Conservation (phyloP, 2,113 vertebrate species). For the Elaphurus davidianus region DNA sequence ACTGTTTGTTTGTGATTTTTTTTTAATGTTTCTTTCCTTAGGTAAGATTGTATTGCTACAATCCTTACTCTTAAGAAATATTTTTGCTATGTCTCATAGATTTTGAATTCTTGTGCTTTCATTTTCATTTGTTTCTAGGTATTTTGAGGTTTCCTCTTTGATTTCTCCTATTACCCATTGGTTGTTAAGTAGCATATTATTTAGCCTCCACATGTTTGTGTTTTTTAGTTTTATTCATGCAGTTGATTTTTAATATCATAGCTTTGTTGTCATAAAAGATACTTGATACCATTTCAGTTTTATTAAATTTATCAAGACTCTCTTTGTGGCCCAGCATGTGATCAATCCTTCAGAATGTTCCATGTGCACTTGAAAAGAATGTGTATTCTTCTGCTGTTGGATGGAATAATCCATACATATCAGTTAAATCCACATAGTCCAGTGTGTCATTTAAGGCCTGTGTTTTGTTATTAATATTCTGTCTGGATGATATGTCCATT, state of each 20-base stretch:
- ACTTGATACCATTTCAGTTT: neutral
- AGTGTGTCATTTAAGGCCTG: neutral
- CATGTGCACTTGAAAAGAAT: neutral
- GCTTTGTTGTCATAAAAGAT: neutral
- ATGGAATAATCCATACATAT: neutral
- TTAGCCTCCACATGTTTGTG: neutral
- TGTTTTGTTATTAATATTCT: neutral
- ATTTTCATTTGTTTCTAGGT: neutral
- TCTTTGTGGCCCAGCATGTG: neutral
- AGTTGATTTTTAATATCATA: neutral
- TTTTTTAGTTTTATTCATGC: neutral
- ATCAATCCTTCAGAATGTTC: neutral
- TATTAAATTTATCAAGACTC: neutral
- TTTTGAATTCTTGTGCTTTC: neutral
- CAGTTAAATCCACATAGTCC: neutral
- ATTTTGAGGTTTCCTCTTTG: neutral
- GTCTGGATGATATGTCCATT: neutral
- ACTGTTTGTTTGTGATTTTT: neutral
- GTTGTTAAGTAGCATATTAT: neutral
- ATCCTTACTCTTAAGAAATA: neutral
- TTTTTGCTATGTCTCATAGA: neutral
- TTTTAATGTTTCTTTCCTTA: neutral
- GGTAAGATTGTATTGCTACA: neutral
- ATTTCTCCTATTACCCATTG: neutral
- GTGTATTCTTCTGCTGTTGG: neutral